Conservation (phyloP, 2,113 vertebrate species). For the Zapornia atra region DNA sequence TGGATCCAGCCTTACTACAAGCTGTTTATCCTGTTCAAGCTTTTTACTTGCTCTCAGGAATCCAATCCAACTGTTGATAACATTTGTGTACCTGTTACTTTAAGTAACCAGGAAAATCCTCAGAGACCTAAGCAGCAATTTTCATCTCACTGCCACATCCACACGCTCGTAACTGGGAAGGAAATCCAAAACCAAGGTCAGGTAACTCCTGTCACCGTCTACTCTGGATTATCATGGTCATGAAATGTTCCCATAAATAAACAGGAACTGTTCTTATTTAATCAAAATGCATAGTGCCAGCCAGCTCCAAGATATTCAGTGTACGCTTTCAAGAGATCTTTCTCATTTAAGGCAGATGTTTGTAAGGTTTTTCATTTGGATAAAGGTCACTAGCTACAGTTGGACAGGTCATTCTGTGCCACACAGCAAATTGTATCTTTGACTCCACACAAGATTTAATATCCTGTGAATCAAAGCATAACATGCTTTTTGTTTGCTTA, state of each 20-base stretch:
- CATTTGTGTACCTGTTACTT: neutral
- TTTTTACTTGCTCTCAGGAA: neutral
- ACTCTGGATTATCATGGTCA: neutral
- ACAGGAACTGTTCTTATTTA: neutral
- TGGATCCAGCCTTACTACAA: neutral
- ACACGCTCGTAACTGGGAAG: neutral
- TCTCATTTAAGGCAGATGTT: neutral
- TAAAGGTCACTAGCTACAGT: neutral
- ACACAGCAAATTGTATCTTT: conserved; percentile 32
- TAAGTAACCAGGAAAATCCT: neutral
- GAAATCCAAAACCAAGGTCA: neutral
- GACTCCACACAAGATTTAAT: conserved; percentile 49
- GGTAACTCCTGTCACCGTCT: neutral
- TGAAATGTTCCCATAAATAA: neutral
- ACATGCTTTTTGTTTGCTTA: conserved; percentile 9
- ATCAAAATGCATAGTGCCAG: neutral
- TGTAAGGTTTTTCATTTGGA: conserved; percentile 19
- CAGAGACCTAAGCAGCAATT: neutral
- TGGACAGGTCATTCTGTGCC: conserved; percentile 26
- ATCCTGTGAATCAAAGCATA: conserved; percentile 38
- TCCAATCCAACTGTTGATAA: neutral
- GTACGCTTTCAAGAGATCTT: neutral
- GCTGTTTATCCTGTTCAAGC: neutral
- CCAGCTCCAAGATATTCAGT: neutral
- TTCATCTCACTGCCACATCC: neutral